Conservation (phyloP, 2,113 vertebrate genomes). For the Malurus alboscapulatus region DNA sequence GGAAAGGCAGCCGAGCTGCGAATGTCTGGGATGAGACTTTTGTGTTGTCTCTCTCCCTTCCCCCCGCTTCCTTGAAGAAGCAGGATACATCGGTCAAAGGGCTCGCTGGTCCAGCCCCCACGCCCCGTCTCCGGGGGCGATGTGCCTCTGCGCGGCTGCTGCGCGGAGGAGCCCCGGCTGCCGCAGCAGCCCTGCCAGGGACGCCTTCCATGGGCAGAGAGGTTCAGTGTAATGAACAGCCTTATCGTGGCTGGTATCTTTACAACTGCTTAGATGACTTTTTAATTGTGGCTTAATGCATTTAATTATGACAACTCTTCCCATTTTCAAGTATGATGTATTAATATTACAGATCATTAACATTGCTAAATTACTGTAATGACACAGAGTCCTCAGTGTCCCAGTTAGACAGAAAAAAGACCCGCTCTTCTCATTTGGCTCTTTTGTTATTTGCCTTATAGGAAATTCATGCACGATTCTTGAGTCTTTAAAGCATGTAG, state of each 20-base stretch:
- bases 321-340: constrained; percentile 77
- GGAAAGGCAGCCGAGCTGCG: background rate
- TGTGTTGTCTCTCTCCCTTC: background rate
- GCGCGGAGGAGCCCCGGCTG: constrained; percentile 30
- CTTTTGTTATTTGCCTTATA: constrained; percentile 71
- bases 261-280: constrained; percentile 75
- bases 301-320: constrained; percentile 78
- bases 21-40: background rate
- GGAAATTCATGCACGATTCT: constrained; percentile 39
- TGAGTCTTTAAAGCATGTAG: constrained; percentile 28
- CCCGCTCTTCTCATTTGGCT: constrained; percentile 65
- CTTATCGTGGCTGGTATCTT: constrained; percentile 72
- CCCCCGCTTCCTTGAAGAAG: background rate
- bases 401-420: constrained; percentile 69
- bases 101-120: constrained; percentile 21
- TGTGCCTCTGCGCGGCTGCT: no score
- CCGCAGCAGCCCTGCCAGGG: background rate
- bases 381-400: constrained; percentile 71
- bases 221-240: constrained; percentile 61
- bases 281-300: constrained; percentile 78
- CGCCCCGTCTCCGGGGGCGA: background rate
- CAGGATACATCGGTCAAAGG: constrained; percentile 37
- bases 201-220: constrained; percentile 43
- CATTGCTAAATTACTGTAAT: constrained; percentile 77
- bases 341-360: constrained; percentile 83